Evolutionary conservation across 2,113 vertebrate species (phyloP), one percentile per base, ranked within the genome.

Genomic region (Numida meleagris): DNA sequence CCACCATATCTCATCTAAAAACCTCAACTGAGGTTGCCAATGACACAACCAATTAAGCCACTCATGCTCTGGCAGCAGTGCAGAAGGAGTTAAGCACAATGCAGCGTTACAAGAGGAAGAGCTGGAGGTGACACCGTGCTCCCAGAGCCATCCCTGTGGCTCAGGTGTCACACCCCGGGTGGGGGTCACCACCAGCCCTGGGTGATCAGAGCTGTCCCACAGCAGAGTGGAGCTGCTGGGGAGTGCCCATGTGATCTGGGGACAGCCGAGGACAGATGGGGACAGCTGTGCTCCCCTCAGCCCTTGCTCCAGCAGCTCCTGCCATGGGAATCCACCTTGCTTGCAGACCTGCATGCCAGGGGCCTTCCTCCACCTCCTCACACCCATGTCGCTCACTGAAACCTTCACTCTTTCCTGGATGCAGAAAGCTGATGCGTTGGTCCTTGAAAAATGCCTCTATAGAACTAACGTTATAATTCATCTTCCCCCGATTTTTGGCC

Each of bases 401-500:
- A 5, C 27, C 33, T 27, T 7, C 46, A 3, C 4, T 24, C n/a
- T 40, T 29, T 34, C 14, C 33, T 0, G 51, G 36, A 55, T 31
- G 11, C 20, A 57, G 33, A 29, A 66, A 34, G 3, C 6, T 14
- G 29, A 2, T 6, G 36, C 0, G 33, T 57, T 14, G 23, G 1
- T 38, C 40, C 48, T 46, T 67, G 48, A 23, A 62, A 75, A 21
- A 1, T 0, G 0, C 16, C 59, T 23, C 1, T 59, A 46, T 23
- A 42, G 46, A 40, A 14, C 7, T 7, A 13, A 21, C 4, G 4
- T 14, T 38, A 2, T 18, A 4, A 4, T 4, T 23, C 23, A 6
- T 10, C 36, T 31, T 3, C 5, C 70, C 68, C 21, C 0, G 0
- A 1, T 58, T 6, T 43, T 2, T 7, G 66, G 46, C 31, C n/a